Evolutionary conservation across 2,797 vertebrate genomes (phyloP).

Genomic region (Cryptoprocta ferox): DNA sequence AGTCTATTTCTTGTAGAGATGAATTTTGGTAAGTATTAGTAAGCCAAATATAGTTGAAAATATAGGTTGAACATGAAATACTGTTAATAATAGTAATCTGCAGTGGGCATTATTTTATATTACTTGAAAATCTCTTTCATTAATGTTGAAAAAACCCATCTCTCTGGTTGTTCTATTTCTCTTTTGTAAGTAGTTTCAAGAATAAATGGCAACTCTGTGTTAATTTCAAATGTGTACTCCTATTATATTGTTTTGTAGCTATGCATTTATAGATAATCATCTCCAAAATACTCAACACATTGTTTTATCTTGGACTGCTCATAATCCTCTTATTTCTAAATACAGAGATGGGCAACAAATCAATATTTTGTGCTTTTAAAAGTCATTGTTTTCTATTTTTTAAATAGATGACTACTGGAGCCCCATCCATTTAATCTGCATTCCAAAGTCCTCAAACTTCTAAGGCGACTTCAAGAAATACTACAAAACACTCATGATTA

Average conservation of each 20-base stretch:
- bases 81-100: constrained; percentile 68
- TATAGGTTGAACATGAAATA: constrained; percentile 76
- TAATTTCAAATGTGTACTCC: background rate
- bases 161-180: constrained; percentile 14
- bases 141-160: background rate
- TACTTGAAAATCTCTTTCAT: constrained; percentile 72
- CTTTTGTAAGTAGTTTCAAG: constrained; percentile 51
- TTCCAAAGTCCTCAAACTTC: background rate
- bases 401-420: background rate
- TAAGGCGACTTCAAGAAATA: background rate
- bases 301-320: background rate
- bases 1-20: constrained; percentile 76
- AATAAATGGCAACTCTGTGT: constrained; percentile 17
- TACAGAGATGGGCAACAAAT: background rate
- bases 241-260: background rate
- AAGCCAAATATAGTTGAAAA: constrained; percentile 73
- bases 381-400: constrained; percentile 3
- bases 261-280: background rate
- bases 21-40: constrained; percentile 80
- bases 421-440: background rate
- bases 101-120: constrained; percentile 78
- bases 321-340: constrained; percentile 1
- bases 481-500: background rate
- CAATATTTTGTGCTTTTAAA: background rate
- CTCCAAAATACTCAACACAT: constrained; percentile 13